Conservation (phyloP, 2,113 vertebrate genomes). For the Zeus faber region DNA sequence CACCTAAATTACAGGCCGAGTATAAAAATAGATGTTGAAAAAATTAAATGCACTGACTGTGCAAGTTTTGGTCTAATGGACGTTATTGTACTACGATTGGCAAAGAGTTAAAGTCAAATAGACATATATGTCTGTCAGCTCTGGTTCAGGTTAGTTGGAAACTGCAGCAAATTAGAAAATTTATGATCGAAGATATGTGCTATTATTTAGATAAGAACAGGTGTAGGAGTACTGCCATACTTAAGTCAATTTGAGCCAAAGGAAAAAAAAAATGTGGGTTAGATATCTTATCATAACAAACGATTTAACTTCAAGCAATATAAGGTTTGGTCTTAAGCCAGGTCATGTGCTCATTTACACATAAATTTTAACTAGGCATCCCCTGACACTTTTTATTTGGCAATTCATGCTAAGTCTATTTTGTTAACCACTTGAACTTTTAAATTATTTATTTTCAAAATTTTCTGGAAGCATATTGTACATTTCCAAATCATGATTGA, state of each 20-base stretch:
- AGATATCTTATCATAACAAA: no score
- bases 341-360: neutral
- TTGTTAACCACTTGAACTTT: no score
- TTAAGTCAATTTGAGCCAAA: neutral
- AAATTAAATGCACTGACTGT: slow-evolving; percentile 31
- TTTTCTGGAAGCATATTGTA: no score
- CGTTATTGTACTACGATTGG: slow-evolving; percentile 37
- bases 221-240: neutral
- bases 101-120: slow-evolving; percentile 25
- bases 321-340: neutral
- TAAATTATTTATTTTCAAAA: no score
- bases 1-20: slow-evolving; percentile 71
- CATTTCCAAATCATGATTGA: no score
- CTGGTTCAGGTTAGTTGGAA: slow-evolving; percentile 14
- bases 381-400: no score
- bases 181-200: slow-evolving; percentile 4
- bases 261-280: neutral
- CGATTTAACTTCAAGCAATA: neutral
- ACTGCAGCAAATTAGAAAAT: slow-evolving; percentile 23
- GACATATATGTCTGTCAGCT: slow-evolving; percentile 5
- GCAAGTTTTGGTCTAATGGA: slow-evolving; percentile 28
- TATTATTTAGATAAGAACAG: neutral
- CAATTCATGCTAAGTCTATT: no score
- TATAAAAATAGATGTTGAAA: slow-evolving; percentile 67
- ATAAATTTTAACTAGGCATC: no score